These are phyloP conservation scores for Nyleta sp. DNA, from an alignment of 2,888 invertebrate genomes.

Conservation along the genomic window DNA sequence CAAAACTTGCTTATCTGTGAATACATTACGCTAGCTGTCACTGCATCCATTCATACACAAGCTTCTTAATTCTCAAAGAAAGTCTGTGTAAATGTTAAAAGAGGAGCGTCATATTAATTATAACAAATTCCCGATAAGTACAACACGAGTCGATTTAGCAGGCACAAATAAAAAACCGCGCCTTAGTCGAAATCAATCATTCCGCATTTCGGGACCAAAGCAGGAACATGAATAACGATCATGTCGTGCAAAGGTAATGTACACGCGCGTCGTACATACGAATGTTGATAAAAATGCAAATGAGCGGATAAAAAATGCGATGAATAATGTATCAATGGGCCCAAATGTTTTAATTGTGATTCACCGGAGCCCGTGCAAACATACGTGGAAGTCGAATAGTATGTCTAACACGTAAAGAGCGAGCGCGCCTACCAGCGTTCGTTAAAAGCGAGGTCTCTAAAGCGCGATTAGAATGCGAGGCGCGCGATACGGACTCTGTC, in stretches of 20 bases:
- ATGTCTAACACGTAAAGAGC: constrained; percentile 42
- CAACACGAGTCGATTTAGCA: constrained; percentile 11
- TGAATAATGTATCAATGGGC: constrained; percentile 55
- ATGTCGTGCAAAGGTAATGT: constrained; percentile 51
- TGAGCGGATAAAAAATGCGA: constrained; percentile 37
- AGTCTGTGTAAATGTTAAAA: not conserved
- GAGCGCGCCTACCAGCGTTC: not conserved
- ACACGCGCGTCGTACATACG: constrained; percentile 42
- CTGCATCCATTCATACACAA: constrained; percentile 5
- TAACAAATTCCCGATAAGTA: constrained; percentile 13
- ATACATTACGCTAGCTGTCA: constrained; percentile 12
- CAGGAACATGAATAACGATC: constrained; percentile 54
- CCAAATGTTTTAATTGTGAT: constrained; percentile 61
- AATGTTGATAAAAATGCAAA: constrained; percentile 54
- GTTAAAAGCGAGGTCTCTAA: constrained; percentile 31
- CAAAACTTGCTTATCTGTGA: constrained; percentile 10
- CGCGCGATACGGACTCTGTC: constrained; percentile 39
- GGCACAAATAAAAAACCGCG: constrained; percentile 14
- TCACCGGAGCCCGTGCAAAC: constrained; percentile 30
- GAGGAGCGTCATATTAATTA: constrained; percentile 1
- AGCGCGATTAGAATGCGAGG: constrained; percentile 55
- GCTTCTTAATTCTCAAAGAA: not conserved
- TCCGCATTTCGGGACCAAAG: constrained; percentile 29
- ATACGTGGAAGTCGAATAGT: constrained; percentile 27
- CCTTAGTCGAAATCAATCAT: constrained; percentile 42